Evolutionary conservation across 2,797 vertebrate species (phyloP), one percentile per base, ranked within the genome.

Genomic region (Ceryle rudis): DNA sequence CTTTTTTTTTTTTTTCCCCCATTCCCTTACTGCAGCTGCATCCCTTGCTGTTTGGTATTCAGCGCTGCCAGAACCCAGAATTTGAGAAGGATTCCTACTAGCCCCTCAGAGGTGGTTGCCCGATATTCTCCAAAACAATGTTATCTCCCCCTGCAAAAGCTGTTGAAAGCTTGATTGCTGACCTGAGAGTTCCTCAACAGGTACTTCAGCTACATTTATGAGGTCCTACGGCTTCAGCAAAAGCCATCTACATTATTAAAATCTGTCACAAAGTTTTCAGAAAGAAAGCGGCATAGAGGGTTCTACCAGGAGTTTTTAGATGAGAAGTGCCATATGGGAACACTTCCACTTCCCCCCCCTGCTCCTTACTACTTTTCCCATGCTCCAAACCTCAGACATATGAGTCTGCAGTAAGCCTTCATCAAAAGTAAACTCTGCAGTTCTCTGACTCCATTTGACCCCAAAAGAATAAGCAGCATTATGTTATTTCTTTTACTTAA

Each of bases 401-500:
- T 11, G 7, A 86, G 51, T 11, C 61, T 58, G 35, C 17, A 17
- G 25, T 35, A 39, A 86, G 11, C 13, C 33, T 28, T 79, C 54
- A 55, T 44, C 54, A 78, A 41, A 91, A 81, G 13, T 29, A 74
- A 89, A 88, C 22, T 80, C 75, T 42, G 29, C 18, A 60, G 21
- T 60, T 57, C 70, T 62, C 52, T 25, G 26, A 49, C 42, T 90
- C 17, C 39, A 5, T 81, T 81, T 78, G 57, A 69, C 46, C 69
- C 5, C 62, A 61, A 39, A 88, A 84, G 72, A 88, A 83, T 72
- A 70, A 84, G 33, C 33, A 91, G 5, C 23, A 31, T 70, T 81
- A 37, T 47, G 26, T n/a, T 77, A 55, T 78, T 89, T 55, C 42
- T 84, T 82, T 78, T 72, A n/a, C 70, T 93, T 75, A 61, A 44